A percentile compares a stretch with the other conserved stretches of the same genome.
Evolutionary conservation across 2,113 vertebrate species (phyloP).

Genomic region (Albula glossodonta): DNA sequence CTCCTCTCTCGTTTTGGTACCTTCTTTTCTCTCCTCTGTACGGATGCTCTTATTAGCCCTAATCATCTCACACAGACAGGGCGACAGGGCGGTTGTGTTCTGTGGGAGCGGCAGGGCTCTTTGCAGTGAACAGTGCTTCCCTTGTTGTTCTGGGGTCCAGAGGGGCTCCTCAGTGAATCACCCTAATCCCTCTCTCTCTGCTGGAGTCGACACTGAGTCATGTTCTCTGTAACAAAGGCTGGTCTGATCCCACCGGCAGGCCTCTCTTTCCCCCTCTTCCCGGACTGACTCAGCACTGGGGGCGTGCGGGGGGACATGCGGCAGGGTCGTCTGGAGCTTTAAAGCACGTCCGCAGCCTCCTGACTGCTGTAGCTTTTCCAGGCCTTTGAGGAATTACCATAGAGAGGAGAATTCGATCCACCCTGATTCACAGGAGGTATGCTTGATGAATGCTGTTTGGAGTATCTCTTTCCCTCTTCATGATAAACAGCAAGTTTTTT

Average conservation of each 20-base stretch:
- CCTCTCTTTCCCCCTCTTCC: neutral
- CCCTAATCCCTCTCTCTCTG: neutral
- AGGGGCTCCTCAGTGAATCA: neutral
- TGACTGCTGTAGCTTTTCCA: neutral
- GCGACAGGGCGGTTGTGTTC: neutral
- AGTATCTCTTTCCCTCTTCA: neutral
- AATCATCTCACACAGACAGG: neutral
- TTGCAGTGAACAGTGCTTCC: neutral
- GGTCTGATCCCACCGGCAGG: neutral
- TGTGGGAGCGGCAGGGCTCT: neutral
- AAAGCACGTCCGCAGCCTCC: neutral
- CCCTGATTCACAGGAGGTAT: neutral
- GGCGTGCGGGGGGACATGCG: neutral
- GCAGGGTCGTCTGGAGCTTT: neutral
- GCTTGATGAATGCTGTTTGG: neutral
- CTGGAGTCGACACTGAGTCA: neutral
- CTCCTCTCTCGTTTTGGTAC: too few relatives aligned
- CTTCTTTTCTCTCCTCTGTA: too few relatives aligned
- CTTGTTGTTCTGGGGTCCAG: neutral
- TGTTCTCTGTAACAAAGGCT: neutral
- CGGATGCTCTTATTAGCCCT: neutral
- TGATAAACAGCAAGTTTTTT: neutral
- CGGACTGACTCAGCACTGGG: neutral
- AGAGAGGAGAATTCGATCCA: neutral
- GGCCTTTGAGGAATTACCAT: neutral